Percentiles rank a stretch among this genome's conserved stretches.
Evolutionary conservation across 2,797 vertebrate species (phyloP).

Genomic region (Chrysocyon brachyurus): DNA sequence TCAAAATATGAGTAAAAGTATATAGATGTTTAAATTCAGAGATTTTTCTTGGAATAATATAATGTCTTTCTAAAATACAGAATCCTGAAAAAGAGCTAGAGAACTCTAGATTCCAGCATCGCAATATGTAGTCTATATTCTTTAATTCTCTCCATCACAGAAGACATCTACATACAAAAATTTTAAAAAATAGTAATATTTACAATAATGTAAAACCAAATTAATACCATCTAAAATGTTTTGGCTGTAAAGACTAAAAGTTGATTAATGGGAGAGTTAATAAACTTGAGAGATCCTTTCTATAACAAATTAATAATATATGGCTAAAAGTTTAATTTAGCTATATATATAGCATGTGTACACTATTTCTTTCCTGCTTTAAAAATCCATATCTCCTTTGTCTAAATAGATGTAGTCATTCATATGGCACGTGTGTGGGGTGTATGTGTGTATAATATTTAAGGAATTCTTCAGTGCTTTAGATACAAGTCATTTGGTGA

Average conservation of each 20-base stretch:
- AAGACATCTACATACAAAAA: background rate
- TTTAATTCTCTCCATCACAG: background rate
- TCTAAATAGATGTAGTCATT: background rate
- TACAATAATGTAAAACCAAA: conserved; percentile 36
- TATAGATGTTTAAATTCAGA: background rate
- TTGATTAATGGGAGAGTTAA: background rate
- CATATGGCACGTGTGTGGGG: background rate
- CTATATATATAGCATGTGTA: background rate
- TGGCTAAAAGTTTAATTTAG: conserved; percentile 26
- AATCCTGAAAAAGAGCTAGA: conserved; percentile 11
- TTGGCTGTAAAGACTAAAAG: background rate
- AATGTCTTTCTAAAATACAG: conserved; percentile 18
- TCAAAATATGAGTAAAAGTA: conserved; percentile 19
- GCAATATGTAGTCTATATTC: background rate
- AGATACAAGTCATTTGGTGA: background rate
- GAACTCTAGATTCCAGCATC: background rate
- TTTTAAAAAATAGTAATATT: background rate
- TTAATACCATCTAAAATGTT: background rate
- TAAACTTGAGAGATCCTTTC: conserved; percentile 33
- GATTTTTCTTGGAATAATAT: conserved; percentile 39
- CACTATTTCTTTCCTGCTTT: conserved; percentile 23
- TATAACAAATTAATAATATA: conserved; percentile 30
- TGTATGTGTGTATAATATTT: background rate
- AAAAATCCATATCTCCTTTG: background rate
- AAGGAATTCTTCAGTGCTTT: conserved; percentile 21